These are phyloP conservation scores for Spodoptera litura DNA, from an alignment of 1,140 invertebrate genomes.

Conservation along the genomic window DNA sequence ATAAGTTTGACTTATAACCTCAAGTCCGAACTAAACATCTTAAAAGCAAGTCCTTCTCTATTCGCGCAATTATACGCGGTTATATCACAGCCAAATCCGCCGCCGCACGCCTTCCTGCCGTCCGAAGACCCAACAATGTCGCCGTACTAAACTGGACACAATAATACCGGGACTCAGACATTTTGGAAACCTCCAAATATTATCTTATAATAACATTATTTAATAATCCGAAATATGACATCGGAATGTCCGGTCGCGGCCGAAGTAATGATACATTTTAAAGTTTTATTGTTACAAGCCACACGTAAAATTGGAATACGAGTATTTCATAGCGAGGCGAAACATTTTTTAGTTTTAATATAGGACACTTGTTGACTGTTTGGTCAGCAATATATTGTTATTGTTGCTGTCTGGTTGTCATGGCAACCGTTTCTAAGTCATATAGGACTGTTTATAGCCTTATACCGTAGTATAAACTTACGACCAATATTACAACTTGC, in stretches of 20 bases:
- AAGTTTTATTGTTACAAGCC: not conserved
- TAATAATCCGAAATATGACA: not conserved
- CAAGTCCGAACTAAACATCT: conserved; percentile 27
- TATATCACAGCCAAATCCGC: conserved; percentile 79
- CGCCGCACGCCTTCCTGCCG: conserved; percentile 56
- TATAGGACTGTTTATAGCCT: not conserved
- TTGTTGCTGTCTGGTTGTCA: not conserved
- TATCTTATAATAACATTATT: not conserved
- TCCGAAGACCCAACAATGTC: conserved; percentile 4
- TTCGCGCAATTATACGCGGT: conserved; percentile 38
- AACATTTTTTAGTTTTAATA: not conserved
- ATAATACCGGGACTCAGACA: conserved; percentile 14
- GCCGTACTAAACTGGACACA: conserved; percentile 37
- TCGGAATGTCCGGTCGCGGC: conserved; percentile 2
- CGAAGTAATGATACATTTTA: conserved; percentile 8
- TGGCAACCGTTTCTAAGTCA: not conserved
- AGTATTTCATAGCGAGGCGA: not conserved
- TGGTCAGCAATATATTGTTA: not conserved
- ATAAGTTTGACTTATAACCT: conserved; percentile 20
- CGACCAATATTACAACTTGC: not conserved
- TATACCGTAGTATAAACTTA: not conserved
- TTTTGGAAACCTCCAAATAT: conserved; percentile 10
- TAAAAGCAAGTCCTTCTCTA: conserved; percentile 47
- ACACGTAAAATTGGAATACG: not conserved
- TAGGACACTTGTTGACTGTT: not conserved